Evolutionary conservation across 1,140 invertebrate species (phyloP).

Genomic region (Aphelinus atriplicis): DNA sequence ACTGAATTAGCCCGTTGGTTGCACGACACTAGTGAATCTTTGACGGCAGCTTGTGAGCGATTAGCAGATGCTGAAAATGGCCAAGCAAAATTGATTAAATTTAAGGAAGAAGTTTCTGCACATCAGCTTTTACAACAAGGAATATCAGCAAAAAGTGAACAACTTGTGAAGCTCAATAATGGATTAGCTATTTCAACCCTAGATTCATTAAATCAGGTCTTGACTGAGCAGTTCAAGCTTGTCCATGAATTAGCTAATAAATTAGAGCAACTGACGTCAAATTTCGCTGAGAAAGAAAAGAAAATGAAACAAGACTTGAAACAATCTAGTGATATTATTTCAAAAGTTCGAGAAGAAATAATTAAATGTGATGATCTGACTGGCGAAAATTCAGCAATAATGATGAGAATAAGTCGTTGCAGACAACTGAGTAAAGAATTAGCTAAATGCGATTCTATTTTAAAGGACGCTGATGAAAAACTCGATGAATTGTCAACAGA

Average conservation of each 20-base stretch:
- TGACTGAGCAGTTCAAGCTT: slow-evolving; percentile 83
- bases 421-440: slow-evolving; percentile 77
- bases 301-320: slow-evolving; percentile 78
- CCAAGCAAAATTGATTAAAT: slow-evolving; percentile 80
- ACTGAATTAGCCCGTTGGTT: slow-evolving; percentile 87
- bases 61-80: slow-evolving; percentile 83
- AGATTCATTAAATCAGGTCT: slow-evolving; percentile 72
- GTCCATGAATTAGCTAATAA: slow-evolving; percentile 79
- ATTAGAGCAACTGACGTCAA: slow-evolving; percentile 77
- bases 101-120: slow-evolving; percentile 85
- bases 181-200: slow-evolving; percentile 76
- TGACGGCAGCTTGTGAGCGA: slow-evolving; percentile 79
- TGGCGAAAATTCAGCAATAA: slow-evolving; percentile 85
- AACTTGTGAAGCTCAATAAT: slow-evolving; percentile 83
- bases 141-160: slow-evolving; percentile 81
- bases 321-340: slow-evolving; percentile 73
- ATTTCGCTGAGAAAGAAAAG: slow-evolving; percentile 79
- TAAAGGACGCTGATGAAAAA: slow-evolving; percentile 71
- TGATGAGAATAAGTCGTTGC: slow-evolving; percentile 80
- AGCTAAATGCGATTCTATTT: slow-evolving; percentile 65
- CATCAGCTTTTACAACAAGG: slow-evolving; percentile 80
- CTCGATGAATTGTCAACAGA: slow-evolving; percentile 70
- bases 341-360: slow-evolving; percentile 83
- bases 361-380: slow-evolving; percentile 92
- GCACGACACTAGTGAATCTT: slow-evolving; percentile 78